A percentile compares a stretch with the other conserved stretches of the same genome.
Conservation (phyloP, 2,113 vertebrate genomes). For the Crotalus tigris region DNA sequence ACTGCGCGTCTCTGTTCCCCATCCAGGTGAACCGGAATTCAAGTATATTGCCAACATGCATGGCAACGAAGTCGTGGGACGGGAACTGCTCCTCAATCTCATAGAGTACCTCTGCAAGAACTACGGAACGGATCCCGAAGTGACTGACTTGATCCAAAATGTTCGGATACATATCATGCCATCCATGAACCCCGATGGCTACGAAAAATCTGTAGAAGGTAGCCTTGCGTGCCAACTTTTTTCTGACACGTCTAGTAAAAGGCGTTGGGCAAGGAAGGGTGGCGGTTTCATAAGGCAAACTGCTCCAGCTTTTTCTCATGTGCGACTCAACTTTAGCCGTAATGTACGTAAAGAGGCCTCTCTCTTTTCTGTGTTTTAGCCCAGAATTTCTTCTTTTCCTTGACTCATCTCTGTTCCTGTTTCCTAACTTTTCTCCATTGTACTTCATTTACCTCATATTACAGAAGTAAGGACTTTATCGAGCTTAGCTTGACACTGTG, state of each 20-base stretch:
- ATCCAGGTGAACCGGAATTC: slow-evolving; percentile 94
- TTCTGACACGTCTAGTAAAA: not conserved
- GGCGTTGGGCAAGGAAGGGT: not conserved
- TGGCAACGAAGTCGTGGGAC: slow-evolving; percentile 94
- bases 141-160: slow-evolving; percentile 81
- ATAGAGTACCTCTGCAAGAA: slow-evolving; percentile 95
- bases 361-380: too few relatives aligned
- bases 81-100: slow-evolving; percentile 91
- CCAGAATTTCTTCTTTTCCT: not conserved
- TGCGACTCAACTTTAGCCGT: not conserved
- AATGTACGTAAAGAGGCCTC: too few relatives aligned
- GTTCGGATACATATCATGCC: slow-evolving; percentile 99
- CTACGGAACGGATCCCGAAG: slow-evolving; percentile 86
- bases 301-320: not conserved
- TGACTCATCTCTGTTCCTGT: not conserved
- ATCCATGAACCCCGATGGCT: slow-evolving; percentile 98
- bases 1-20: not conserved
- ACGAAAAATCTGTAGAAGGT: slow-evolving; percentile 89
- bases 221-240: not conserved
- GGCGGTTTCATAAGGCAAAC: not conserved
- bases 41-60: slow-evolving; percentile 99
- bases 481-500: not conserved
- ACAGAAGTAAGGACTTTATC: not conserved
- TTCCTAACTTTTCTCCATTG: not conserved
- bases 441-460: not conserved